Evolutionary conservation across 1,140 invertebrate species (phyloP).

Genomic region (Ceratosolen solmsi): DNA sequence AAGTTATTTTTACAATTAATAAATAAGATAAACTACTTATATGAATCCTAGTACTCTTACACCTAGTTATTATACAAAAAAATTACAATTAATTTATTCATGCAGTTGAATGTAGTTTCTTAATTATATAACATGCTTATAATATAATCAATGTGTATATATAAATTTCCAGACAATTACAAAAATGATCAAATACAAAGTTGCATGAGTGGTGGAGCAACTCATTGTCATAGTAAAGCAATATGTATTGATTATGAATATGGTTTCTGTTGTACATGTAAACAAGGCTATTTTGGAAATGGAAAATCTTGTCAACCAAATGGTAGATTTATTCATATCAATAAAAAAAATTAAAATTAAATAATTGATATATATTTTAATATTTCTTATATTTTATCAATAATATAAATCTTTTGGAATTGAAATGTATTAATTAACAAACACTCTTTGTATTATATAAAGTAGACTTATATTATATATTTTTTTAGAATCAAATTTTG

Average conservation of each 20-base stretch:
- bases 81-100: no score
- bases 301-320: slow-evolving; percentile 89
- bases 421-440: no score
- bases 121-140: no score
- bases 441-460: no score
- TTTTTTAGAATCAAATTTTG: no score
- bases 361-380: not conserved
- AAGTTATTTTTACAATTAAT: not conserved
- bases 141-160: not conserved
- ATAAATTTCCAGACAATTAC: slow-evolving; percentile 54
- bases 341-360: no score
- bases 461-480: no score
- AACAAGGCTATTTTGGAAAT: slow-evolving; percentile 89
- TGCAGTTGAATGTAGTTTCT: no score
- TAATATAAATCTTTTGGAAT: no score
- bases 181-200: slow-evolving; percentile 64
- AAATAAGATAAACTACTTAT: not conserved
- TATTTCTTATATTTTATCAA: not conserved
- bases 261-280: slow-evolving; percentile 93
- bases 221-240: slow-evolving; percentile 85
- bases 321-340: slow-evolving; percentile 75
- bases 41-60: no score
- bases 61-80: no score
- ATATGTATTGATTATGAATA: slow-evolving; percentile 85
- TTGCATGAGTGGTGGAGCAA: slow-evolving; percentile 76